Conservation (phyloP, 2,888 invertebrate species). For the Drosophila leonis region DNA sequence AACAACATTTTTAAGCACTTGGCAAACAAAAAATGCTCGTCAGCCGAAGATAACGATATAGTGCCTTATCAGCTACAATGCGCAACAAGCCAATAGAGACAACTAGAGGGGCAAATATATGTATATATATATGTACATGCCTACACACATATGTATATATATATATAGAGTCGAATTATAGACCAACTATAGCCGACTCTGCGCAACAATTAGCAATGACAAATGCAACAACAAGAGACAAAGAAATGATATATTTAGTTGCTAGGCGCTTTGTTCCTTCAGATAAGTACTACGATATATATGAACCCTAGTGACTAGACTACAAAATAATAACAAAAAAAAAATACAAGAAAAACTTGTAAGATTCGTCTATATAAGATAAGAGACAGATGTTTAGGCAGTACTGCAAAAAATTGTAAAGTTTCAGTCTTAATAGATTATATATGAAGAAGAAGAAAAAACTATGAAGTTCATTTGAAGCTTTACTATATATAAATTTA, state of each 20-base stretch:
- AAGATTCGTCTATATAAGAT: neutral
- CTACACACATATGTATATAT: too few relatives aligned
- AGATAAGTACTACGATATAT: slow-evolving; percentile 22
- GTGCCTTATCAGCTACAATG: slow-evolving; percentile 64
- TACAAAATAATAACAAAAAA: neutral
- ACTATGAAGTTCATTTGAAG: neutral
- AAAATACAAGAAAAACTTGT: slow-evolving; percentile 6
- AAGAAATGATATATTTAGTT: slow-evolving; percentile 23
- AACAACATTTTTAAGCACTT: slow-evolving; percentile 56
- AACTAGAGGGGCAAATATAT: slow-evolving; percentile 4
- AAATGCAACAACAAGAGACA: slow-evolving; percentile 3
- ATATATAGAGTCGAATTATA: neutral
- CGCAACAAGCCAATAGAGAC: slow-evolving; percentile 42
- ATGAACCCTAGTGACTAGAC: neutral
- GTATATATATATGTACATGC: neutral
- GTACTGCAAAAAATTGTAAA: neutral
- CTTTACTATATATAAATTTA: neutral
- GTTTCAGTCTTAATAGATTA: neutral
- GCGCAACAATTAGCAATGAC: slow-evolving; percentile 31
- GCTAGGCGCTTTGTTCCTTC: slow-evolving; percentile 19
- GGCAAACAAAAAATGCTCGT: slow-evolving; percentile 68
- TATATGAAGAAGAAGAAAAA: neutral
- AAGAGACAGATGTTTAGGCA: neutral
- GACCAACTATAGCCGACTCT: slow-evolving; percentile 1
- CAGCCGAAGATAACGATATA: slow-evolving; percentile 64